Evolutionary conservation across 1,140 invertebrate genomes (phyloP).

Genomic region (Heliconius eleuchia): DNA sequence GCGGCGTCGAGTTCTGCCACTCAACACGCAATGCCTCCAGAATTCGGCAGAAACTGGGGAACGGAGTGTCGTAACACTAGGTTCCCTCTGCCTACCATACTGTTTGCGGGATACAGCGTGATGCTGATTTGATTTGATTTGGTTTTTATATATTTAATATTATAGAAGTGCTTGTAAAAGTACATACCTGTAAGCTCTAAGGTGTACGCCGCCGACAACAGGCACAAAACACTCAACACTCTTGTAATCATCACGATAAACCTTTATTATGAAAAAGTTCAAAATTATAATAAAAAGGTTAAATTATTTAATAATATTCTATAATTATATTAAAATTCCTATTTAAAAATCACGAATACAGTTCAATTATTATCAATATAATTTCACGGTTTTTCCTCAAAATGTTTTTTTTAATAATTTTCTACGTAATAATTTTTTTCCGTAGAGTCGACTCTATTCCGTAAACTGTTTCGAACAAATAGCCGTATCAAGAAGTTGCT

Average conservation of each 20-base stretch:
- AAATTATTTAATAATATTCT: neutral
- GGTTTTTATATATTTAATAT: neutral
- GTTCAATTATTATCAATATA: neutral
- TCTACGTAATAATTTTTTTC: neutral
- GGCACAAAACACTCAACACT: constrained; percentile 6
- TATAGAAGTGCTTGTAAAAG: neutral
- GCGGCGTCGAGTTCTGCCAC: too few species aligned
- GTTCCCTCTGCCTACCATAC: too few species aligned
- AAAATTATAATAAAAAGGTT: neutral
- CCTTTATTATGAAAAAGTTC: neutral
- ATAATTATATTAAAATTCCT: neutral
- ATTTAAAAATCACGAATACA: neutral
- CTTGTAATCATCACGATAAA: constrained; percentile 3
- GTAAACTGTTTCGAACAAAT: neutral
- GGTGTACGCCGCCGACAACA: neutral
- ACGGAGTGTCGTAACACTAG: too few species aligned
- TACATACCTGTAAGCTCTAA: constrained; percentile 1
- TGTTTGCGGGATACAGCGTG: too few species aligned
- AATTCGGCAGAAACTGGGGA: too few species aligned
- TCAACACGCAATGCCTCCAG: too few species aligned
- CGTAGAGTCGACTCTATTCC: neutral
- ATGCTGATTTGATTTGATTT: too few species aligned
- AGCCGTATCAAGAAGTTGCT: neutral
- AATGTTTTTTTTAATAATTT: neutral
- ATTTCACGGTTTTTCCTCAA: neutral